Conservation (phyloP, 1,140 invertebrate genomes). For the Sarcophaga peregrina region DNA sequence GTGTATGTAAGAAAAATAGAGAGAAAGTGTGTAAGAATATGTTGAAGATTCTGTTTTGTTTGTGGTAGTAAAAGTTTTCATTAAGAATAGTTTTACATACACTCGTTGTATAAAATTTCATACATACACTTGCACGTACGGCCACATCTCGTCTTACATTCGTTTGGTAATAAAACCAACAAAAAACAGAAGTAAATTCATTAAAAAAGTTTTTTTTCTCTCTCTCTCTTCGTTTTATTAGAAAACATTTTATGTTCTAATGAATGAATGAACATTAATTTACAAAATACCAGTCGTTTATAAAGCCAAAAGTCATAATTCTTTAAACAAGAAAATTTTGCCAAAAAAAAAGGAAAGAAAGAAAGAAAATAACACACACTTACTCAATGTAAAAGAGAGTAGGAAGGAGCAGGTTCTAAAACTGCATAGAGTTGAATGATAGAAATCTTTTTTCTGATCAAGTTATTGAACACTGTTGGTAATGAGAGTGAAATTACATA, state of each 20-base stretch:
- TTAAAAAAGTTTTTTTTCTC: conserved; percentile 14
- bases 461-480: too few species aligned
- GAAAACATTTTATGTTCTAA: conserved; percentile 15
- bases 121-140: not conserved
- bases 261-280: conserved; percentile 22
- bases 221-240: not conserved
- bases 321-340: not conserved
- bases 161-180: not conserved
- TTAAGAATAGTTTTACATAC: conserved; percentile 17
- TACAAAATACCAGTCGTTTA: conserved; percentile 7
- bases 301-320: conserved; percentile 22
- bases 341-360: not conserved
- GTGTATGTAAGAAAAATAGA: not conserved
- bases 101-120: not conserved
- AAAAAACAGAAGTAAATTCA: not conserved
- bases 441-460: too few species aligned
- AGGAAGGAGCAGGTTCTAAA: too few species aligned
- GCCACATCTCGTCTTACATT: too few species aligned
- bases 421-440: too few species aligned
- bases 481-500: too few species aligned
- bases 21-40: not conserved
- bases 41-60: not conserved
- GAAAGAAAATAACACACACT: too few species aligned
- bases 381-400: too few species aligned
- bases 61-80: not conserved